A percentile compares a stretch with the other conserved stretches of the same genome.
phyloP scores from a whole-genome alignment of 2,888 invertebrate species.

The Drosophila histrio region DNA sequence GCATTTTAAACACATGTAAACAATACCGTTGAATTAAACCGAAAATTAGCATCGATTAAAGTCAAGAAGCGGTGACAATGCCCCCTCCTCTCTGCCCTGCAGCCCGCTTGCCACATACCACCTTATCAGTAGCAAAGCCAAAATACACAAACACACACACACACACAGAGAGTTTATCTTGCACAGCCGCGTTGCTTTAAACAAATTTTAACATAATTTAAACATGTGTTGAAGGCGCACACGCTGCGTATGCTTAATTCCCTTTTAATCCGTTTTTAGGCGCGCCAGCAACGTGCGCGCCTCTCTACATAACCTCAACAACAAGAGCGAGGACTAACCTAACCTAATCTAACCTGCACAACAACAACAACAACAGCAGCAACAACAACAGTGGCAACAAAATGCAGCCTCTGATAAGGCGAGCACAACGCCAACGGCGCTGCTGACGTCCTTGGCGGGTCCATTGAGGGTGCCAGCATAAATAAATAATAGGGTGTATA shows the following conservation, averaged over 20 bases:
- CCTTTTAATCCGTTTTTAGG: constrained; percentile 73
- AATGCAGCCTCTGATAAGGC: constrained; percentile 69
- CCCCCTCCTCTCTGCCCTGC: constrained; percentile 11
- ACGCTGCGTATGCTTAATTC: constrained; percentile 76
- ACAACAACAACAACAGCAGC: constrained; percentile 35
- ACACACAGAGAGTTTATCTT: constrained; percentile 36
- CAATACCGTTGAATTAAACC: constrained; percentile 80
- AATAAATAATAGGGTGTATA: constrained; percentile 60
- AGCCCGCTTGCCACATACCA: constrained; percentile 11
- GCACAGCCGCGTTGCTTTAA: constrained; percentile 43
- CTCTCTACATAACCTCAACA: constrained; percentile 68
- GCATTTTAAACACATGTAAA: constrained; percentile 75
- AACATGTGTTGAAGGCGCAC: constrained; percentile 74
- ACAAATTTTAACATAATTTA: constrained; percentile 79
- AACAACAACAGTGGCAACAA: constrained; percentile 28
- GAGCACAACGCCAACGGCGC: not conserved
- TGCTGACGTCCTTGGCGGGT: constrained; percentile 51
- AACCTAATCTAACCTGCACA: constrained; percentile 55
- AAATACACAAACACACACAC: constrained; percentile 30
- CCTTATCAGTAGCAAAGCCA: constrained; percentile 68
- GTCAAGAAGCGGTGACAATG: constrained; percentile 62
- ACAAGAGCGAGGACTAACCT: constrained; percentile 60
- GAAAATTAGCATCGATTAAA: constrained; percentile 78
- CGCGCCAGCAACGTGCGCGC: constrained; percentile 52
- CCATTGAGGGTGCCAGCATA: constrained; percentile 61